These are phyloP conservation scores for Condylostylus longicornis DNA, from an alignment of 1,140 invertebrate genomes.

Conservation along the genomic window DNA sequence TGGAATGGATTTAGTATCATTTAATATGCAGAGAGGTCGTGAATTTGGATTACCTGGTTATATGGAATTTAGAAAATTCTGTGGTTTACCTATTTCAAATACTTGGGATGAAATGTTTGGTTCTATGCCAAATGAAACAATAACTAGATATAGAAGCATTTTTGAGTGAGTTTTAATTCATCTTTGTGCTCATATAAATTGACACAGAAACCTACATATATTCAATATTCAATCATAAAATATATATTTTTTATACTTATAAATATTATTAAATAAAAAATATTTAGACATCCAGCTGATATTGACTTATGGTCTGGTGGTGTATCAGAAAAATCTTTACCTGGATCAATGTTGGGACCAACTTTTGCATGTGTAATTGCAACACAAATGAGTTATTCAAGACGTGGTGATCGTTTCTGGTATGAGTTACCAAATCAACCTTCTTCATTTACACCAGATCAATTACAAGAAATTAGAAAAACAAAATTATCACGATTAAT, in stretches of 20 bases:
- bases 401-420: slow-evolving; percentile 91
- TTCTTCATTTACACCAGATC: slow-evolving; percentile 78
- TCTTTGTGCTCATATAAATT: background rate
- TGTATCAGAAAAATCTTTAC: slow-evolving; percentile 72
- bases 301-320: slow-evolving; percentile 88
- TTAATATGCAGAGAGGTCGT: slow-evolving; percentile 86
- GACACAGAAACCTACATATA: no score
- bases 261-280: no score
- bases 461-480: slow-evolving; percentile 81
- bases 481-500: slow-evolving; percentile 71
- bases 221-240: no score
- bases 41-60: slow-evolving; percentile 86
- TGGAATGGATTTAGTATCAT: slow-evolving; percentile 83
- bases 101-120: slow-evolving; percentile 75
- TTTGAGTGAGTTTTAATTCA: slow-evolving; percentile 45
- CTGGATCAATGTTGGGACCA: slow-evolving; percentile 80
- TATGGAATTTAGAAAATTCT: slow-evolving; percentile 85
- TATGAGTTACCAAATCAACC: slow-evolving; percentile 86
- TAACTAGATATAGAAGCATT: slow-evolving; percentile 56
- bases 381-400: slow-evolving; percentile 83
- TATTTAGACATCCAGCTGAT: slow-evolving; percentile 59
- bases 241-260: no score
- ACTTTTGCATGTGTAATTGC: slow-evolving; percentile 94
- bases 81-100: slow-evolving; percentile 63
- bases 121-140: slow-evolving; percentile 78